Evolutionary conservation across 2,113 vertebrate species (phyloP).

Genomic region (Chionomys nivalis): DNA sequence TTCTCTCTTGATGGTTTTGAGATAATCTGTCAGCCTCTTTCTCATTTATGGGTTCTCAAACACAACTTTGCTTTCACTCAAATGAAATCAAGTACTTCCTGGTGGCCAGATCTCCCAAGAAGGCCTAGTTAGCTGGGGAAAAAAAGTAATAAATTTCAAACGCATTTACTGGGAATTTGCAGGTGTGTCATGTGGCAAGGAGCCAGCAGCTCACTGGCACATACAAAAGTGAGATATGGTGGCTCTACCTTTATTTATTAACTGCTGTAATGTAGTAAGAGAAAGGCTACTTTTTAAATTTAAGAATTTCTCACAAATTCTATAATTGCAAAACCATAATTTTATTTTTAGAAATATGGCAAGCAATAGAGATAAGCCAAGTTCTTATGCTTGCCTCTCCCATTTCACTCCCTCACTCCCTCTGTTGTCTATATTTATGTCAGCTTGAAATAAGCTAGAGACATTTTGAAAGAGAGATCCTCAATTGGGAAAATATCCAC

Average conservation of each 20-base stretch:
- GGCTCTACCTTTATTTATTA: background rate
- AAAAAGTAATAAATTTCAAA: constrained; percentile 25
- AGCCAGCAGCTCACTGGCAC: background rate
- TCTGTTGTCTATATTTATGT: background rate
- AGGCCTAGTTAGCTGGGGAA: constrained; percentile 20
- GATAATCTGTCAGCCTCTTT: background rate
- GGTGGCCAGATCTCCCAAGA: constrained; percentile 18
- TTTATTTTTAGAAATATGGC: constrained; percentile 5
- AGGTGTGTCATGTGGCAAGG: background rate
- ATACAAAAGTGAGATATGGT: background rate
- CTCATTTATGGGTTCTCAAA: constrained; percentile 18
- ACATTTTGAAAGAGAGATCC: background rate
- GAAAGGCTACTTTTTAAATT: constrained; percentile 23
- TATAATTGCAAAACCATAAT: constrained; percentile 3
- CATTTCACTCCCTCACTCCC: background rate
- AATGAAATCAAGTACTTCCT: constrained; percentile 46
- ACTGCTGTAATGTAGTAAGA: background rate
- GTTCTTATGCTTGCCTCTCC: background rate
- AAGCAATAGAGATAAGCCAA: background rate
- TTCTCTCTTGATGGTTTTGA: background rate
- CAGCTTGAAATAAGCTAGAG: background rate
- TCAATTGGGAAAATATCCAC: background rate
- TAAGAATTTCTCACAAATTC: background rate
- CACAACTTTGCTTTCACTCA: constrained; percentile 42
- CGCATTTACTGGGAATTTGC: background rate